Evolutionary conservation across 2,797 vertebrate species (phyloP).

Genomic region (Pipistrellus pipistrellus): DNA sequence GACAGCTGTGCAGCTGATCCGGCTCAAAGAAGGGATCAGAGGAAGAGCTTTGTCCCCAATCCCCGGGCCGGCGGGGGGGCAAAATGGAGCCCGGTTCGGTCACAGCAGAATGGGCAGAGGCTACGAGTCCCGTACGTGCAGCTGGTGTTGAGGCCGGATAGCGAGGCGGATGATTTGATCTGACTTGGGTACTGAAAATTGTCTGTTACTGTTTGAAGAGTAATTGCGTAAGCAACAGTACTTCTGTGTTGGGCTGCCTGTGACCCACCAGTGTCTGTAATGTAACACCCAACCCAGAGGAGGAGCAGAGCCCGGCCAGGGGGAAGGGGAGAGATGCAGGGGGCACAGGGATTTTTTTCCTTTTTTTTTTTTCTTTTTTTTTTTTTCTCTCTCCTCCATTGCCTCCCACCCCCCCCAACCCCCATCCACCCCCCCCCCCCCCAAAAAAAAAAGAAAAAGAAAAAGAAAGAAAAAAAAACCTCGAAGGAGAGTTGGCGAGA

Average conservation of each 20-base stretch:
- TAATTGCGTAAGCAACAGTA: conserved; percentile 82
- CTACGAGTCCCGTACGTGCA: neutral
- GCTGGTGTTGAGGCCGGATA: conserved; percentile 67
- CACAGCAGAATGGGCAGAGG: neutral
- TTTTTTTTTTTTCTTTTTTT: too few species aligned
- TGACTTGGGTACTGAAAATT: conserved; percentile 81
- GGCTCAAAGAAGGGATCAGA: conserved; percentile 38
- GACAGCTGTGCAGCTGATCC: conserved; percentile 22
- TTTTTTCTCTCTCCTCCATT: neutral
- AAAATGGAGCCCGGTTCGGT: conserved; percentile 42
- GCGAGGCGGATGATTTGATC: conserved; percentile 77
- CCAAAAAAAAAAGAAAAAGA: too few species aligned
- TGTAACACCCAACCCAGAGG: conserved; percentile 68
- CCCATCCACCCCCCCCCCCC: neutral
- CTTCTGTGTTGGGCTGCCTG: conserved; percentile 76
- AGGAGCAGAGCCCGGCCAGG: conserved; percentile 38
- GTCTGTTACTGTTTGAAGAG: conserved; percentile 81
- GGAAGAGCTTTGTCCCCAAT: conserved; percentile 65
- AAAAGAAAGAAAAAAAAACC: neutral
- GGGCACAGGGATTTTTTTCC: neutral
- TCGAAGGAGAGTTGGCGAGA: conserved; percentile 73
- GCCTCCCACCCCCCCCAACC: neutral
- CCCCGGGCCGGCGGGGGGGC: neutral
- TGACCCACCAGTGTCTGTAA: conserved; percentile 82
- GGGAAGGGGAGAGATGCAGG: neutral